A percentile compares a stretch with the other conserved stretches of the same genome.
phyloP scores from a whole-genome alignment of 2,797 vertebrate species.

The Coregonus ussuriensis region DNA sequence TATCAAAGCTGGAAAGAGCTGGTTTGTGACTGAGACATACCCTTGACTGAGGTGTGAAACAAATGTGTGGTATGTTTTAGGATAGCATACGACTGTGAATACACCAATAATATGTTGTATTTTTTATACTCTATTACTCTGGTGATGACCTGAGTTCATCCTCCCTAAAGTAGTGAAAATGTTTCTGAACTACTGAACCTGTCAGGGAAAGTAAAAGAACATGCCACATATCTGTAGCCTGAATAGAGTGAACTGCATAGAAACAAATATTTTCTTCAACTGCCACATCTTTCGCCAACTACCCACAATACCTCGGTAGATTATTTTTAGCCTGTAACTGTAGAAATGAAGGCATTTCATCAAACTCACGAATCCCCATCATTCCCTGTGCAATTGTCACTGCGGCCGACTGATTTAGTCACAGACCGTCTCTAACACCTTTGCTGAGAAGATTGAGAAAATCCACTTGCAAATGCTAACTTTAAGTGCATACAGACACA shows the following conservation, averaged over 20 bases:
- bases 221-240: too few species aligned
- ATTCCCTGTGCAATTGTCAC: constrained; percentile 41
- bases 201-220: too few species aligned
- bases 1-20: background rate
- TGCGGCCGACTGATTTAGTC: constrained; percentile 37
- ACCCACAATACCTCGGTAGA: background rate
- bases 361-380: constrained; percentile 21
- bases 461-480: constrained; percentile 21
- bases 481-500: constrained; percentile 35
- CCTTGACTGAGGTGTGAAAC: too few species aligned
- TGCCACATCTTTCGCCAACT: background rate
- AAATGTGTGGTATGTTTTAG: too few species aligned
- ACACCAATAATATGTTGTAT: too few species aligned
- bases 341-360: constrained; percentile 26
- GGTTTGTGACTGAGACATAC: background rate
- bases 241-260: background rate
- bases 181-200: too few species aligned
- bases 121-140: too few species aligned
- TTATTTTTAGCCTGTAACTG: background rate
- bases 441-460: constrained; percentile 41
- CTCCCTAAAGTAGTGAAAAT: too few species aligned
- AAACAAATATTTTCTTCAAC: background rate
- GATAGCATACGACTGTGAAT: too few species aligned
- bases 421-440: constrained; percentile 20
- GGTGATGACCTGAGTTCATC: too few species aligned